Evolutionary conservation across 2,888 invertebrate species (phyloP).

Genomic region (Phlogophora meticulosa): DNA sequence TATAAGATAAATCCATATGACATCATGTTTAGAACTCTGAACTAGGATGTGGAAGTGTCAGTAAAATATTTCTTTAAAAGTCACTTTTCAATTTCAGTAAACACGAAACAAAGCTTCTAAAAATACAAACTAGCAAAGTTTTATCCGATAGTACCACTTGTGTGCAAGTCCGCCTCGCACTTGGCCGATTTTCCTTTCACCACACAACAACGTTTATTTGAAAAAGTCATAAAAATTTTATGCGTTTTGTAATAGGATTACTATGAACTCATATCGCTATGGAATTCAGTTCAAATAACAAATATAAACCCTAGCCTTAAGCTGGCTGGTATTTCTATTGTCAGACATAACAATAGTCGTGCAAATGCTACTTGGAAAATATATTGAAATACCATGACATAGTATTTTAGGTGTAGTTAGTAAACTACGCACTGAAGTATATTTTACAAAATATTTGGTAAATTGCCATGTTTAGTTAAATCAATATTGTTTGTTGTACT

Average conservation of each 20-base stretch:
- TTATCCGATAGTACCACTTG: no score
- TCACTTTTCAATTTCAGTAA: no score
- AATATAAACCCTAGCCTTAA: slow-evolving; percentile 14
- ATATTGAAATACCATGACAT: slow-evolving; percentile 13
- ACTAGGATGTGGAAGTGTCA: no score
- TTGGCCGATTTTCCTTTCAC: not conserved
- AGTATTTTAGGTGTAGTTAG: not conserved
- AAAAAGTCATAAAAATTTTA: slow-evolving; percentile 19
- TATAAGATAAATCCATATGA: no score
- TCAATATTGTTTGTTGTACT: slow-evolving; percentile 19
- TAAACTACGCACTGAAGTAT: not conserved
- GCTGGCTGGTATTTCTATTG: slow-evolving; percentile 35
- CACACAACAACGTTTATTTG: not conserved
- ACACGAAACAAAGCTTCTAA: no score
- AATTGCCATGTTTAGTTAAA: slow-evolving; percentile 8
- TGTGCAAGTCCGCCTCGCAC: no score
- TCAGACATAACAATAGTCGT: slow-evolving; percentile 20
- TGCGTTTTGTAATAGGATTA: slow-evolving; percentile 29
- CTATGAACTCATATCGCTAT: slow-evolving; percentile 38
- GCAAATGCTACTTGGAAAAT: slow-evolving; percentile 1
- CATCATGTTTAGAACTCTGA: no score
- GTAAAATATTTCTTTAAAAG: no score
- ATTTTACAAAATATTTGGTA: slow-evolving; percentile 16
- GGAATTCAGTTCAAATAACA: slow-evolving; percentile 38
- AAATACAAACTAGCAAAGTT: no score